phyloP scores from a whole-genome alignment of 2,888 invertebrate genomes.

The Elysia crispata region DNA sequence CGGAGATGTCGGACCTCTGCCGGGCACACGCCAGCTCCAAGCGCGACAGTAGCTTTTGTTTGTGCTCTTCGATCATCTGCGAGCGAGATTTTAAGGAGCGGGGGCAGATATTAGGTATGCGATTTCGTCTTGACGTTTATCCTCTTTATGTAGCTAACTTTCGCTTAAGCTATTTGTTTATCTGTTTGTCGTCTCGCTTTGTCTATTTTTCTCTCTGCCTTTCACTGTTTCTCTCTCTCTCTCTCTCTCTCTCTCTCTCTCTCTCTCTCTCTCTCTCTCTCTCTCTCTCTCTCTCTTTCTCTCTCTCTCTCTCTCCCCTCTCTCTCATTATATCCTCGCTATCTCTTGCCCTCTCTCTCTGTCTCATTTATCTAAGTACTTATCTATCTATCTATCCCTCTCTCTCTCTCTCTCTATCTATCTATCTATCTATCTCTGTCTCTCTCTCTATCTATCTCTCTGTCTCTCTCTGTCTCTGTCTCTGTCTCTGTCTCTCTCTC shows the following conservation, averaged over 20 bases:
- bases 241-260: constrained; percentile 41
- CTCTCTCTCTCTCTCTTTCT: neutral
- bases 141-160: too few relatives aligned
- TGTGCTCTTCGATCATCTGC: constrained; percentile 62
- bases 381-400: too few relatives aligned
- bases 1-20: constrained; percentile 56
- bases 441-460: too few relatives aligned
- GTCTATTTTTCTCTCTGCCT: too few relatives aligned
- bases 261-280: constrained; percentile 42
- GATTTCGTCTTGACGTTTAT: too few relatives aligned
- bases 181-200: too few relatives aligned
- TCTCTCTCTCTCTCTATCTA: too few relatives aligned
- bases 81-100: too few relatives aligned
- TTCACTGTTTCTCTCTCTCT: constrained; percentile 32
- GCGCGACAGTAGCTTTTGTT: constrained; percentile 52
- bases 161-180: neutral
- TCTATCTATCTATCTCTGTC: too few relatives aligned
- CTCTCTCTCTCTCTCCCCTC: neutral
- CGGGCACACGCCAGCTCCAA: constrained; percentile 54
- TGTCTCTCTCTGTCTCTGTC: constrained; percentile 18
- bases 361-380: too few relatives aligned
- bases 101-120: too few relatives aligned
- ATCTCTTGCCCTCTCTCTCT: neutral
- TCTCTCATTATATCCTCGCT: neutral
- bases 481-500: constrained; percentile 21